Evolutionary conservation across 2,797 vertebrate genomes (phyloP), one percentile per base, ranked within the genome.

Genomic region (Gymnoscopelus braueri): DNA sequence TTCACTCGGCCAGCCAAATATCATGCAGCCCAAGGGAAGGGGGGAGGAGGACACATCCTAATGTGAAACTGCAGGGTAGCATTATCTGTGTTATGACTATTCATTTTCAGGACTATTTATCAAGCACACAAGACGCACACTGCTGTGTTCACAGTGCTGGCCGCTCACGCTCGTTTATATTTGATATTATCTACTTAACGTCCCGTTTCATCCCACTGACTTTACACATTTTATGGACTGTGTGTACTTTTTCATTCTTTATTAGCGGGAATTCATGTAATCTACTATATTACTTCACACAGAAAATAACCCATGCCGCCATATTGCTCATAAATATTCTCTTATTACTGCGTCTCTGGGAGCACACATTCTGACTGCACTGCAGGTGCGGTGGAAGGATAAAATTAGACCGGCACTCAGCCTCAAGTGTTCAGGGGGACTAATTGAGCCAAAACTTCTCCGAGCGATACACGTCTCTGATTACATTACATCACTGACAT

Each of bases 391-490:
- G 79, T 68, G 59, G 14, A 80, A 84, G 83, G 85, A 88, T 79
- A 83, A 83, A 86, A 89, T 88, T 85, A 87, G 82, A 74, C 62
- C 58, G 39, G 67, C 82, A 79, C 88, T 82, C 87, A 75, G 80
- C 74, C 76, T 83, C 52, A 78, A 91, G 89, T 88, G 83, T 78
- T 89, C 77, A 78, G 75, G 66, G 80, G 85, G 81, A 71, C 79
- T 90, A 87, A 90, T 89, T 90, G 83, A 88, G 85, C 73, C 77
- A 69, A 82, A 88, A 87, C 75, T 81, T 88, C 77, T 78, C 68
- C 1, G 69, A 87, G 56, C 57, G 80, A 88, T 84, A 80, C 71
- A 86, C 79, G 82, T 86, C 80, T 85, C 86, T 91, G 89, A 92
- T 90, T 88, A 76, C 87, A 85, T 91, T 87, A 86, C 79, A 85